These are phyloP conservation scores for Himalopsyche kuldschensis DNA, from an alignment of 2,888 invertebrate species.

Conservation along the genomic window DNA sequence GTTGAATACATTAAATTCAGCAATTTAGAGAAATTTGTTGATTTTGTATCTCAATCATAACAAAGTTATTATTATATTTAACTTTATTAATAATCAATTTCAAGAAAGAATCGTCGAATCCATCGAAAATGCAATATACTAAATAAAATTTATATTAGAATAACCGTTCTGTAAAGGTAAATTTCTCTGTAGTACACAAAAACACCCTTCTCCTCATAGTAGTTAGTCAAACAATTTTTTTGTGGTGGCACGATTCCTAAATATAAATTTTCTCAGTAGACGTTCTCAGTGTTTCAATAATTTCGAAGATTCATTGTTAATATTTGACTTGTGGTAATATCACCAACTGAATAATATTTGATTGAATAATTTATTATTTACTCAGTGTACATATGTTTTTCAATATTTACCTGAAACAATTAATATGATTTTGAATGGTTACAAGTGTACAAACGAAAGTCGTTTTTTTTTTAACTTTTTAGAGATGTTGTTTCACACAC, in stretches of 20 bases:
- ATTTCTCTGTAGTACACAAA: neutral
- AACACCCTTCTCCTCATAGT: neutral
- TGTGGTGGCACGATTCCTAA: neutral
- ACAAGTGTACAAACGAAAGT: neutral
- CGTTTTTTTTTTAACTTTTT: neutral
- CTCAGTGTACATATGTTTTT: neutral
- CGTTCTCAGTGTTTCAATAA: neutral
- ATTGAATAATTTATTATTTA: neutral
- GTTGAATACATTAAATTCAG: too few relatives aligned
- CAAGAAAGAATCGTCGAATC: too few relatives aligned
- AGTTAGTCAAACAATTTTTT: neutral
- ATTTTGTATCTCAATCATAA: too few relatives aligned
- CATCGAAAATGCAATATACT: too few relatives aligned
- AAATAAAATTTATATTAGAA: too few relatives aligned
- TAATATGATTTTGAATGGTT: neutral
- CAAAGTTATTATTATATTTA: too few relatives aligned
- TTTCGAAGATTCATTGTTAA: neutral
- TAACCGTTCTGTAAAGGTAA: too few relatives aligned
- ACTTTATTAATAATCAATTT: too few relatives aligned
- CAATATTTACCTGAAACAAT: neutral
- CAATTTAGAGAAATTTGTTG: too few relatives aligned
- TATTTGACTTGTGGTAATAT: neutral
- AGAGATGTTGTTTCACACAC: neutral
- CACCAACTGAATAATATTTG: neutral
- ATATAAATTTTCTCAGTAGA: neutral